Percentiles rank a stretch among this genome's conserved stretches.
phyloP scores from a whole-genome alignment of 1,140 invertebrate species.

The Eriosoma lanigerum region DNA sequence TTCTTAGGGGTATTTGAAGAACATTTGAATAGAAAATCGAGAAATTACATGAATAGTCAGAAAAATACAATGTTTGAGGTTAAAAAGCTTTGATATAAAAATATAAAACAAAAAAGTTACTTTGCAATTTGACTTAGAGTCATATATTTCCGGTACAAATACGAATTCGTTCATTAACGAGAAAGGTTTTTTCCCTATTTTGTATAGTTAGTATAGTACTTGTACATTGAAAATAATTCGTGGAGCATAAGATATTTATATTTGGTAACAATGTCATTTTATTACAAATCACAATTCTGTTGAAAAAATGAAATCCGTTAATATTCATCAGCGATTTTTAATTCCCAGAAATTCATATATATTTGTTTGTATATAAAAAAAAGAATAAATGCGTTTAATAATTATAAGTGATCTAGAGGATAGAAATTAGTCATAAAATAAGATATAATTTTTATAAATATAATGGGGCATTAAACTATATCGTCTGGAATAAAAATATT shows the following conservation, averaged over 20 bases:
- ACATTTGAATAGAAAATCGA: not conserved
- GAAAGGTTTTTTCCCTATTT: slow-evolving; percentile 16
- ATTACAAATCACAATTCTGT: not conserved
- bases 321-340: too few relatives aligned
- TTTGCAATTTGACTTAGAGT: not conserved
- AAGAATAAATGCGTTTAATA: too few relatives aligned
- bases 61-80: not conserved
- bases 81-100: too few relatives aligned
- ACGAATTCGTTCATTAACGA: not conserved
- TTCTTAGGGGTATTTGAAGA: not conserved
- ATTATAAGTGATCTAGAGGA: too few relatives aligned
- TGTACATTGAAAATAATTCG: not conserved
- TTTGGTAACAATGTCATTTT: slow-evolving; percentile 9
- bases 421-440: too few relatives aligned
- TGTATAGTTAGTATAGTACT: not conserved
- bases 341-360: not conserved
- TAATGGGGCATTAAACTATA: too few relatives aligned
- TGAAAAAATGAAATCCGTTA: not conserved
- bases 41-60: not conserved
- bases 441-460: too few relatives aligned
- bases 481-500: too few relatives aligned
- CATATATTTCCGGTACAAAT: not conserved
- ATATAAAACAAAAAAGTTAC: slow-evolving; percentile 7
- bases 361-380: too few relatives aligned
- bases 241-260: not conserved